Evolutionary conservation across 1,140 invertebrate genomes (phyloP).

Genomic region (Fragariocoptes setiger): DNA sequence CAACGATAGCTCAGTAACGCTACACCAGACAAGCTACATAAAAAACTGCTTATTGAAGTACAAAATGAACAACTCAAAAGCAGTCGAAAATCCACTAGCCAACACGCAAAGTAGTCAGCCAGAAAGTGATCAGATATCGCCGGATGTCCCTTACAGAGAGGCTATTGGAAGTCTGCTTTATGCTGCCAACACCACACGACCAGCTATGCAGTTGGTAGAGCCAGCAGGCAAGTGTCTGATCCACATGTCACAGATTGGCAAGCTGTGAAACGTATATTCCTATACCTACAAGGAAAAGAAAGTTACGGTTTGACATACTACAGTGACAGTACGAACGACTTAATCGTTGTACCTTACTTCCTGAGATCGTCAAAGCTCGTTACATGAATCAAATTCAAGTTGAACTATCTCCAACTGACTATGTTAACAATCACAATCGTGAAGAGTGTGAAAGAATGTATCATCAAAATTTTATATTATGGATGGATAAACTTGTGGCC

Average conservation of each 20-base stretch:
- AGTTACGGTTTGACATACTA: constrained; percentile 8
- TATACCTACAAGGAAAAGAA: constrained; percentile 18
- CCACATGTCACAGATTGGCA: constrained; percentile 15
- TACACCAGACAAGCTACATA: not conserved
- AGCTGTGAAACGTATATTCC: constrained; percentile 17
- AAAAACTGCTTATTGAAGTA: not conserved
- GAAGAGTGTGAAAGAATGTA: not conserved
- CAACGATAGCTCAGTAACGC: not conserved
- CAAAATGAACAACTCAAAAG: constrained; percentile 1
- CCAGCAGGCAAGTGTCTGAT: constrained; percentile 14
- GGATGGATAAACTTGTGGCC: not conserved
- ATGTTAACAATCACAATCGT: not conserved
- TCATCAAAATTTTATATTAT: not conserved
- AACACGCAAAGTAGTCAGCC: not conserved
- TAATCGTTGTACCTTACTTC: constrained; percentile 1
- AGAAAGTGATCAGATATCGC: constrained; percentile 4
- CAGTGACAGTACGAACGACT: not conserved
- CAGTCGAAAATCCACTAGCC: not conserved
- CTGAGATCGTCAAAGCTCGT: not conserved
- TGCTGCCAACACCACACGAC: constrained; percentile 16
- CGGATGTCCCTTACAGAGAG: constrained; percentile 5
- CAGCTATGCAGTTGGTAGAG: constrained; percentile 17
- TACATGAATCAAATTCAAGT: not conserved
- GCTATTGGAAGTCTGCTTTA: constrained; percentile 15
- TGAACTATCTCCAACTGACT: not conserved